Base-by-base conservation (phyloP, 2,113 vertebrate species). In the Aramus guarauna region DNA sequence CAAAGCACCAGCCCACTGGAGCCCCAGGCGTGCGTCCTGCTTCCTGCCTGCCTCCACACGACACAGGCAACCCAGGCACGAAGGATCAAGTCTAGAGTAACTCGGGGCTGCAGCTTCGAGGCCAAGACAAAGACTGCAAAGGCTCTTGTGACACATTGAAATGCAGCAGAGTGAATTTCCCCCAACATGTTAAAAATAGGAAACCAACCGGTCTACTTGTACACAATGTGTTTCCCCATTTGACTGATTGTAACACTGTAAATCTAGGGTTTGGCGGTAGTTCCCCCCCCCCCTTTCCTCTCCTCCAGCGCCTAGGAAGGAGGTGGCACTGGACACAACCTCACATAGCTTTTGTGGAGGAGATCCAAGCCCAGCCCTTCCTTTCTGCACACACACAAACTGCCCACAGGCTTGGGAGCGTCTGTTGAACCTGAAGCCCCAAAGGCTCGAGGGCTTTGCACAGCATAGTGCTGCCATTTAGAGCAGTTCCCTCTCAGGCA, bases 21-120 rank as follows among this genome's bases (percentile, higher is more conserved):
- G 80, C 84, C 55, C 80, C 37, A 5, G 45, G 30, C 0, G 0
- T 0, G 0, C 1, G 0, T 23, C 66, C 86, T 0, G 0, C 68
- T 56, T 74, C 74, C 86, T 64, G 64, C 39, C 78, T 74, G 79
- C 58, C 56, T 43, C 83, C 58, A 43, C 52, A 14, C 3, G 0
- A 60, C 4, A 6, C 66, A 5, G 50, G 48, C 20, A 77, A 41
- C 45, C 30, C 34, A 5, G 34, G 47, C 39, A 87, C 0, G 0
- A 68, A 72, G 43, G 24, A 68, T 22, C 27, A 29, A 63, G 39
- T 17, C 68, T 9, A 23, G 15, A 55, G 43, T 24, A 66, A 96
- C 53, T 4, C 12, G 11, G 32, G 36, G 47, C 81, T 76, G 48
- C 53, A 88, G 58, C 58, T 82, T 3, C 4, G 22, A 69, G 63